These are phyloP conservation scores for Leucoraja ocellata DNA, from an alignment of 2,797 vertebrate species.

Conservation along the genomic window DNA sequence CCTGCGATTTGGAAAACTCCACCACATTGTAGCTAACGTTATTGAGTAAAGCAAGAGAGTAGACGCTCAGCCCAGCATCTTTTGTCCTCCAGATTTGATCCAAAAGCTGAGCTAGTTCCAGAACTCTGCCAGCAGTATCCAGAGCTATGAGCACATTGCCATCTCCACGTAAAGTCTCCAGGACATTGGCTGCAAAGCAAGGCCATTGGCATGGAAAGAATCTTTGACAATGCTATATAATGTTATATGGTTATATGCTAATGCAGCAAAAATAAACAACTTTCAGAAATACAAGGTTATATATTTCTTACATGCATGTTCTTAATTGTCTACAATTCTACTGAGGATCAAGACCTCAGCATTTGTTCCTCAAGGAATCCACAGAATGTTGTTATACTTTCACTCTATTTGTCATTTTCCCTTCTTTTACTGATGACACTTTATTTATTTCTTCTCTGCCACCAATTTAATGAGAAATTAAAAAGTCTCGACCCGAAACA, in stretches of 20 bases:
- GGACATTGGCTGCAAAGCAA: constrained; percentile 73
- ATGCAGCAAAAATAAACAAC: neutral
- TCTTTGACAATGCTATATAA: neutral
- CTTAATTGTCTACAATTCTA: neutral
- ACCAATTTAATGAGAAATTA: neutral
- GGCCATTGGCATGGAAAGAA: neutral
- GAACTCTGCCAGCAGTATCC: constrained; percentile 89
- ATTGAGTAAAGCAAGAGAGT: constrained; percentile 88
- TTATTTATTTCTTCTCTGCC: neutral
- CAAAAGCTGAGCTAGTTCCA: constrained; percentile 92
- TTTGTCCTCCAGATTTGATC: constrained; percentile 99
- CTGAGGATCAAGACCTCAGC: neutral
- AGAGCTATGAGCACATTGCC: constrained; percentile 91
- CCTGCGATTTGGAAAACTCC: constrained; percentile 98
- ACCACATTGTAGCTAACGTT: constrained; percentile 99
- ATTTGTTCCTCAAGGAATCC: neutral
- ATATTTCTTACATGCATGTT: neutral
- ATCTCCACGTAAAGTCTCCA: constrained; percentile 90
- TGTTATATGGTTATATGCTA: too few species aligned
- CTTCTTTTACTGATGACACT: neutral
- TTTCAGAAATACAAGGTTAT: neutral
- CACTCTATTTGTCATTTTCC: neutral
- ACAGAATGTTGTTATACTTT: neutral
- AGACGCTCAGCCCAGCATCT: constrained; percentile 87
- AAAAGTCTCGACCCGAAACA: neutral